These are phyloP conservation scores for Alectura lathami DNA, from an alignment of 2,113 vertebrate species.

Conservation along the genomic window DNA sequence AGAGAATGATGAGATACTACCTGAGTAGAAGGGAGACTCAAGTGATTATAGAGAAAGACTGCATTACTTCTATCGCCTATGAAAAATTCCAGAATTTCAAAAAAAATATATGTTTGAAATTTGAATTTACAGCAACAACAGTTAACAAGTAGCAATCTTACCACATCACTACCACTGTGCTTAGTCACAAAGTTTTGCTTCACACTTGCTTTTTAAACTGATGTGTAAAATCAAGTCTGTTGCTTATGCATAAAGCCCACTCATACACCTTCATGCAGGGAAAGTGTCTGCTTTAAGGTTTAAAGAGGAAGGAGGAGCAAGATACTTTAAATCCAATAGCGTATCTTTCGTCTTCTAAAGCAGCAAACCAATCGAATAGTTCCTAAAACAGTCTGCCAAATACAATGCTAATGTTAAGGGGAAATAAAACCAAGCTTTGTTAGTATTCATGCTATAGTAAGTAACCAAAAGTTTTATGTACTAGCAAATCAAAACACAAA, in stretches of 20 bases:
- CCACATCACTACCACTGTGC: not conserved
- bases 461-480: not conserved
- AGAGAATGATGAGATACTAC: not conserved
- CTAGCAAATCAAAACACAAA: not conserved
- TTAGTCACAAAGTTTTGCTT: conserved; percentile 24
- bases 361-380: not conserved
- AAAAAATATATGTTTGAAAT: not conserved
- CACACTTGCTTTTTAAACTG: not conserved
- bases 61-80: not conserved
- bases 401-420: not conserved
- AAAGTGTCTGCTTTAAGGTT: not conserved
- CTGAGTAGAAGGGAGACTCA: not conserved
- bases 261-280: not conserved
- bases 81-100: not conserved
- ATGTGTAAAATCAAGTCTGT: not conserved
- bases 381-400: not conserved
- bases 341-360: not conserved
- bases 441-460: not conserved
- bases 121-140: not conserved
- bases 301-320: not conserved
- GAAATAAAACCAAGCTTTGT: not conserved
- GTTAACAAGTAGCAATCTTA: not conserved
- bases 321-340: not conserved
- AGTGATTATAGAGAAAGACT: not conserved
- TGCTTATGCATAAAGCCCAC: not conserved